Evolutionary conservation across 2,797 vertebrate genomes (phyloP).

Genomic region (Urocyon cinereoargenteus): DNA sequence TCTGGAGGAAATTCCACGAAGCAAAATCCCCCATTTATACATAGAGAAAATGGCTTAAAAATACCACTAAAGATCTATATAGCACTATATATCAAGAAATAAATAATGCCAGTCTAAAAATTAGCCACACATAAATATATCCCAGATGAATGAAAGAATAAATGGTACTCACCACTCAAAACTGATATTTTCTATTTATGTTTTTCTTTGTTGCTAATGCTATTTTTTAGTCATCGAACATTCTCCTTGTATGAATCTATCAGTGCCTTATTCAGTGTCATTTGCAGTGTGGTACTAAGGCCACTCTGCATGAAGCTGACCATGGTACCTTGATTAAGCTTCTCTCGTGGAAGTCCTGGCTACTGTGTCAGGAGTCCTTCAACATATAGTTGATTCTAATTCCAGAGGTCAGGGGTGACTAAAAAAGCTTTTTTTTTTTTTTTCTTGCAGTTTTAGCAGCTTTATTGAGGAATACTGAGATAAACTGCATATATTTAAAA

Average conservation of each 20-base stretch:
- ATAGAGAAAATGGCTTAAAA: constrained; percentile 25
- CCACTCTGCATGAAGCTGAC: neutral
- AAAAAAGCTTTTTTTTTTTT: neutral
- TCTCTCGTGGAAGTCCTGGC: neutral
- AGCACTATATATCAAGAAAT: neutral
- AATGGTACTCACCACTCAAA: neutral
- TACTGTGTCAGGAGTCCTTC: neutral
- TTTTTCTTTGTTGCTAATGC: constrained; percentile 25
- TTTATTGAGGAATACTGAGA: neutral
- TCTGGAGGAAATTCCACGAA: constrained; percentile 60
- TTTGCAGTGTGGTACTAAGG: neutral
- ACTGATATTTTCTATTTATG: neutral
- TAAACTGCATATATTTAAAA: neutral
- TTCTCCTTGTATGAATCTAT: neutral
- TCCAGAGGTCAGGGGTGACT: neutral
- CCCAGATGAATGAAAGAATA: neutral
- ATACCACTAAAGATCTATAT: neutral
- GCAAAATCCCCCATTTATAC: neutral
- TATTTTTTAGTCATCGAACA: neutral
- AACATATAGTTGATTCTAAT: neutral
- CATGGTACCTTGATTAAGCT: neutral
- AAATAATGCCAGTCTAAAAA: neutral
- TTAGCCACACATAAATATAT: neutral
- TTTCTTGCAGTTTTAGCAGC: neutral
- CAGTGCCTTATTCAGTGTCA: neutral